phyloP scores from a whole-genome alignment of 2,113 vertebrate genomes.

The Hydrochoerus hydrochaeris region DNA sequence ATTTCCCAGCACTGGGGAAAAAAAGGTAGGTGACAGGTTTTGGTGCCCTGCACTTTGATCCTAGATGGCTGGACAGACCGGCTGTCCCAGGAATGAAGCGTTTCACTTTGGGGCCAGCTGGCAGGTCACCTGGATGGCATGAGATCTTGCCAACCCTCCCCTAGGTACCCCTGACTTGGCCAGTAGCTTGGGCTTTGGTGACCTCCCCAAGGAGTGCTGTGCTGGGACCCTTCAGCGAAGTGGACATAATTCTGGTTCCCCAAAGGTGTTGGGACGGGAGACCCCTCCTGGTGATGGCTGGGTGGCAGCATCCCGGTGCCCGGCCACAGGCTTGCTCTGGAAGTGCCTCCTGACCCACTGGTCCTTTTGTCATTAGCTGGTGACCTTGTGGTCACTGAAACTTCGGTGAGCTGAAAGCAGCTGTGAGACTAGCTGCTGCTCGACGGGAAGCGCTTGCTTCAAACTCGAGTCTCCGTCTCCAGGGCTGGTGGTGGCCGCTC shows the following conservation, averaged over 20 bases:
- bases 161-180: not conserved
- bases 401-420: not conserved
- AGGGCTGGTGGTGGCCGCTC: not conserved
- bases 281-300: not conserved
- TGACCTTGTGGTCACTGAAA: not conserved
- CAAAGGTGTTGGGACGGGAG: not conserved
- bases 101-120: not conserved
- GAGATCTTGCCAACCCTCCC: not conserved
- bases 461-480: constrained; percentile 14
- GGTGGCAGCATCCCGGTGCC: not conserved
- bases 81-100: not conserved
- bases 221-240: not conserved
- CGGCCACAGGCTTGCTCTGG: not conserved
- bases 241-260: not conserved
- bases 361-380: no score
- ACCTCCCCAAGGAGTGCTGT: not conserved
- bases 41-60: not conserved
- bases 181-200: not conserved
- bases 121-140: not conserved
- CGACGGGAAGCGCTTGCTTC: not conserved
- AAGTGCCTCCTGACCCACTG: no score
- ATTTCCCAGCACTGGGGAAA: not conserved
- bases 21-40: not conserved
- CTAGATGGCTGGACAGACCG: not conserved
- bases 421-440: not conserved